phyloP scores from a whole-genome alignment of 2,113 vertebrate genomes.

The Sebastes fasciatus region DNA sequence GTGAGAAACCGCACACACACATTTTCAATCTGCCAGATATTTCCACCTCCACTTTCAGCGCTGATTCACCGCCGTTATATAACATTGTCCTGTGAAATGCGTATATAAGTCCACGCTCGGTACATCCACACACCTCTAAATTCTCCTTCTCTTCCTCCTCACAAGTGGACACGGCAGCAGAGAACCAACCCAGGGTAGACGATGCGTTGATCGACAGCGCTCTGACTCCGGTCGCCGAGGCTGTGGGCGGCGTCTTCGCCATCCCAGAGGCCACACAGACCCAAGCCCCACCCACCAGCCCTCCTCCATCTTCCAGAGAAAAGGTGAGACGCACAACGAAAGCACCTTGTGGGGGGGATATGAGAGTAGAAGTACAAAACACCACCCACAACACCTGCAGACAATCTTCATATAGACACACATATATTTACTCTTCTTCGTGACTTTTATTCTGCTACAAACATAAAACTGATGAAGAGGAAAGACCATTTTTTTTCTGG shows the following conservation, averaged over 20 bases:
- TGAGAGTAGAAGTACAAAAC: background rate
- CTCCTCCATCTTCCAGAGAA: constrained; percentile 79
- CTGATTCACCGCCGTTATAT: constrained; percentile 61
- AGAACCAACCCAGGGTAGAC: constrained; percentile 62
- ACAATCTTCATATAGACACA: background rate
- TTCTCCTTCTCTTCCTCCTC: constrained; percentile 6
- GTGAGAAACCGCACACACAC: constrained; percentile 71
- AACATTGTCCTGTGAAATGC: constrained; percentile 31
- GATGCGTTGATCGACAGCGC: constrained; percentile 47
- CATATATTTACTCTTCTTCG: background rate
- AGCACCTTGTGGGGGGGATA: too few species aligned
- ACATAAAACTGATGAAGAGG: background rate
- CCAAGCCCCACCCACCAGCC: constrained; percentile 67
- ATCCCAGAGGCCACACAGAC: constrained; percentile 88
- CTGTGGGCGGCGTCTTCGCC: constrained; percentile 45
- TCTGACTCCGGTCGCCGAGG: constrained; percentile 64
- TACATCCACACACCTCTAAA: constrained; percentile 41
- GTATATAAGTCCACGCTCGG: constrained; percentile 3
- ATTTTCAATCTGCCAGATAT: constrained; percentile 18
- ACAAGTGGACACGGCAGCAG: constrained; percentile 60
- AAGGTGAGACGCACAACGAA: constrained; percentile 81
- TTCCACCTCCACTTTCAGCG: constrained; percentile 27
- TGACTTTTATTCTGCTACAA: background rate
- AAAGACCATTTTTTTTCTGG: background rate
- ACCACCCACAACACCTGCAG: background rate